phyloP scores from a whole-genome alignment of 2,797 vertebrate species.

The Bryconaethiops microstoma region DNA sequence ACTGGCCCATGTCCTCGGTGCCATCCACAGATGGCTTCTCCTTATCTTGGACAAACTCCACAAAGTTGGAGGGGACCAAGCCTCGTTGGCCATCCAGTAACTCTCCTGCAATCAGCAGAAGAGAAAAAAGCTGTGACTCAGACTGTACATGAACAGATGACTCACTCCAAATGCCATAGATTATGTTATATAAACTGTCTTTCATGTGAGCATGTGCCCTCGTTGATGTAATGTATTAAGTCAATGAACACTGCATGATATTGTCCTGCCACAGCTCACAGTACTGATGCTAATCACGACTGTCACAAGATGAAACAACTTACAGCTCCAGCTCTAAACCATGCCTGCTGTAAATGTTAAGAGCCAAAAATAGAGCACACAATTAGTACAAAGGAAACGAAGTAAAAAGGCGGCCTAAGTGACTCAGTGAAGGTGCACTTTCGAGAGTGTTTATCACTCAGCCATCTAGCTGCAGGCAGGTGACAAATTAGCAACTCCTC shows the following conservation, averaged over 20 bases:
- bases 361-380: constrained; percentile 50
- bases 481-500: constrained; percentile 25
- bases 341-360: constrained; percentile 47
- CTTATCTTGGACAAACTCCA: constrained; percentile 96
- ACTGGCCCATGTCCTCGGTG: constrained; percentile 80
- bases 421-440: constrained; percentile 41
- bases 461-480: constrained; percentile 7
- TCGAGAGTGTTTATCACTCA: not conserved
- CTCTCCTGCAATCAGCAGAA: constrained; percentile 80
- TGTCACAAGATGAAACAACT: constrained; percentile 2
- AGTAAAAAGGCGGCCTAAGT: constrained; percentile 36
- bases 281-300: constrained; percentile 29
- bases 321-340: constrained; percentile 32
- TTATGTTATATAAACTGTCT: constrained; percentile 15
- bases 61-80: constrained; percentile 97
- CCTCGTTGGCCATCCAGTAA: constrained; percentile 95
- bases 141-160: constrained; percentile 17
- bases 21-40: constrained; percentile 80
- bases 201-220: not conserved
- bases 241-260: not conserved
- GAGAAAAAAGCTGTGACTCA: not conserved
- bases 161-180: not conserved
- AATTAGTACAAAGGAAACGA: constrained; percentile 47
- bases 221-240: not conserved
- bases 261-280: not conserved